Conservation (phyloP, 2,888 invertebrate species). For the Torymus texanus region DNA sequence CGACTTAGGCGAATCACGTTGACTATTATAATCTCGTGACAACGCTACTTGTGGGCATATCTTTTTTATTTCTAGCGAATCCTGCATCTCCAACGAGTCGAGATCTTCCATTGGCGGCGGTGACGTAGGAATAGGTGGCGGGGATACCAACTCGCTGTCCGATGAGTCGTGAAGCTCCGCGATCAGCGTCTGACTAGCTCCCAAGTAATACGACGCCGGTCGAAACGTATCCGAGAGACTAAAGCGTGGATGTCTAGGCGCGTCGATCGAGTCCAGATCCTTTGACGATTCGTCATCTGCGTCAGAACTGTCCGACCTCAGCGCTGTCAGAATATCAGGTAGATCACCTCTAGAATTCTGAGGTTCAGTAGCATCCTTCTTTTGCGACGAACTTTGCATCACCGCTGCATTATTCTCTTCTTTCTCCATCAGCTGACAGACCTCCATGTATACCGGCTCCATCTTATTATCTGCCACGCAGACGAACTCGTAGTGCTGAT, state of each 20-base stretch:
- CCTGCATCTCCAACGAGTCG: constrained; percentile 78
- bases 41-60: constrained; percentile 74
- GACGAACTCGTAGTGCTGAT: constrained; percentile 83
- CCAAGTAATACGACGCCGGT: constrained; percentile 91
- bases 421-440: constrained; percentile 75
- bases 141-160: constrained; percentile 87
- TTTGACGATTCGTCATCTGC: constrained; percentile 89
- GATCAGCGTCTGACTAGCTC: constrained; percentile 80
- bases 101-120: constrained; percentile 85
- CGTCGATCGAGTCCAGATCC: constrained; percentile 82
- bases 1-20: constrained; percentile 64
- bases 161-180: constrained; percentile 86
- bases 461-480: constrained; percentile 81
- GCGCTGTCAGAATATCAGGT: constrained; percentile 79
- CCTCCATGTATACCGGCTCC: constrained; percentile 92
- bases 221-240: constrained; percentile 92
- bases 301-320: constrained; percentile 85
- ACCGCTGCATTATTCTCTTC: constrained; percentile 58
- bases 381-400: constrained; percentile 67
- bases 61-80: constrained; percentile 67
- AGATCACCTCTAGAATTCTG: constrained; percentile 75
- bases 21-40: constrained; percentile 59
- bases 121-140: constrained; percentile 86
- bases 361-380: constrained; percentile 67
- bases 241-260: constrained; percentile 85